phyloP scores from a whole-genome alignment of 2,113 vertebrate genomes.

The Takifugu flavidus region DNA sequence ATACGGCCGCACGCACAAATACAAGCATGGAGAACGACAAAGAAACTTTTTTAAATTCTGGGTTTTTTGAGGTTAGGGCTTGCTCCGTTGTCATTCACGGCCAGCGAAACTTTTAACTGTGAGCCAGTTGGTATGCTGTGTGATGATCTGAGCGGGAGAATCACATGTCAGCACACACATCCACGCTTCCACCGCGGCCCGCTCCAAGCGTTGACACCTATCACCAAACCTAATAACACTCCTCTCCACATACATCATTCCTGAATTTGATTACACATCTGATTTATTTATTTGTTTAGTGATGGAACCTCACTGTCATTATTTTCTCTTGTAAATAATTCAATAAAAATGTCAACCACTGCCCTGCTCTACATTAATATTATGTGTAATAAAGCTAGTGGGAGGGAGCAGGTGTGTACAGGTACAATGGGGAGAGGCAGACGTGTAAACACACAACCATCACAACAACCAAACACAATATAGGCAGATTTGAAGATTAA shows the following conservation, averaged over 20 bases:
- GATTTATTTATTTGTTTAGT: conserved; percentile 79
- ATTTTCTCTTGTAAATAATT: conserved; percentile 77
- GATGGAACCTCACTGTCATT: conserved; percentile 65
- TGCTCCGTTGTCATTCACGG: background rate
- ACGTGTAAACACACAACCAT: conserved; percentile 22
- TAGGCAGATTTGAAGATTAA: conserved; percentile 4
- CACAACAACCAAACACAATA: conserved; percentile 27
- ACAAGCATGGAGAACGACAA: background rate
- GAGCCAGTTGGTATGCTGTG: background rate
- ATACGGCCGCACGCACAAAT: too few species aligned
- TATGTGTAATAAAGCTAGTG: conserved; percentile 66
- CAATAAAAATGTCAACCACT: conserved; percentile 73
- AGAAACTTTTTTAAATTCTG: background rate
- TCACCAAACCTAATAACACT: conserved; percentile 67
- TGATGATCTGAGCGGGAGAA: conserved; percentile 7
- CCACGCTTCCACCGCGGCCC: conserved; percentile 28
- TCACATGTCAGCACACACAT: conserved; percentile 7
- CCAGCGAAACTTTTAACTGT: conserved; percentile 7
- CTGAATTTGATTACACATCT: conserved; percentile 70
- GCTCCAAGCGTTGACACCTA: conserved; percentile 58
- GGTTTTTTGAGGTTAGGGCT: background rate
- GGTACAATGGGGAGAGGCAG: conserved; percentile 33
- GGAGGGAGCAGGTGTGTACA: conserved; percentile 43
- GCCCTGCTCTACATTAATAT: conserved; percentile 63
- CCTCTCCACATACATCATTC: conserved; percentile 60